These are phyloP conservation scores for Channa argus DNA, from an alignment of 2,113 vertebrate species.

Conservation along the genomic window DNA sequence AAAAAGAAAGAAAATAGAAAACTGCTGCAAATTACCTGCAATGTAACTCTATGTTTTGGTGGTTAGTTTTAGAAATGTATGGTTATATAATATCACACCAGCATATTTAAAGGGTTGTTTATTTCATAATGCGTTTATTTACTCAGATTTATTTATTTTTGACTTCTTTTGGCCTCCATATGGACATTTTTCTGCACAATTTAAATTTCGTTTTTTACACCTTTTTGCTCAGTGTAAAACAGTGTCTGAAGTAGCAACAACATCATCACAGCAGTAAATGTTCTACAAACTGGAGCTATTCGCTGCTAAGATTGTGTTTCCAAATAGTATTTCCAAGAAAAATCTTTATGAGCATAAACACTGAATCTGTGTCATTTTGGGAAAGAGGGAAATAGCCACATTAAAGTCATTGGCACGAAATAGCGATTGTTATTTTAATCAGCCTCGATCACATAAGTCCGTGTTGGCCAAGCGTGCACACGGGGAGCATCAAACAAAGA, in stretches of 20 bases:
- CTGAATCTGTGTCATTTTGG: not conserved
- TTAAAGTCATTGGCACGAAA: not conserved
- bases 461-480: not conserved
- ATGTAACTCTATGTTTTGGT: not conserved
- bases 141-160: not conserved
- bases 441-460: not conserved
- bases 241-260: not conserved
- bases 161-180: not conserved
- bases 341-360: not conserved
- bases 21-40: not conserved
- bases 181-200: not conserved
- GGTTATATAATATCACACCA: not conserved
- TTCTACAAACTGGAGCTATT: not conserved
- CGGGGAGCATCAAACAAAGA: not conserved
- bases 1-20: not conserved
- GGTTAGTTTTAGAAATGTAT: no score
- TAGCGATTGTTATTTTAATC: not conserved
- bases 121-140: not conserved
- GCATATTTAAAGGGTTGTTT: not conserved
- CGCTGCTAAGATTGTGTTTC: not conserved
- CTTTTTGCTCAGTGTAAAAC: no score
- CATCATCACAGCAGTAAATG: not conserved
- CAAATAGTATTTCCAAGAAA: not conserved
- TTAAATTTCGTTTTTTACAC: no score
- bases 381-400: not conserved